Percentiles rank a stretch among this genome's conserved stretches.
Evolutionary conservation across 2,888 invertebrate genomes (phyloP).

Genomic region (Eulithis prunata): DNA sequence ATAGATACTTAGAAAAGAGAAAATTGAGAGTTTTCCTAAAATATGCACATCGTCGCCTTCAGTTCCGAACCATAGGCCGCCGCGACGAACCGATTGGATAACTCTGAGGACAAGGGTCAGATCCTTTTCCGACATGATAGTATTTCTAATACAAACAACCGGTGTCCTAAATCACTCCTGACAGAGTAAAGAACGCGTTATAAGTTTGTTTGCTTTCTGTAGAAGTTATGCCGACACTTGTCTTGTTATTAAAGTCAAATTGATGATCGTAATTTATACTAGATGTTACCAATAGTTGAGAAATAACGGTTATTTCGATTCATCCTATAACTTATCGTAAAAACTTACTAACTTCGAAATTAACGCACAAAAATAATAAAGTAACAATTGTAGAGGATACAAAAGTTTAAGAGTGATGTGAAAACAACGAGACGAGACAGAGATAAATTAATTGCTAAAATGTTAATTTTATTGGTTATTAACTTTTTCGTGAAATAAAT

Average conservation of each 20-base stretch:
- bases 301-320: not conserved
- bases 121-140: constrained; percentile 14
- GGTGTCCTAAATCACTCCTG: not conserved
- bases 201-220: constrained; percentile 2
- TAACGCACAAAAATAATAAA: no score
- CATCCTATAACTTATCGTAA: not conserved
- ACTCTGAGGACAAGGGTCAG: constrained; percentile 20
- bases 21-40: constrained; percentile 47
- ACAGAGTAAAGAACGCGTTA: not conserved
- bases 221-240: constrained; percentile 7
- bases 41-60: constrained; percentile 43
- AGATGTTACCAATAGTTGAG: constrained; percentile 9
- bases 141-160: not conserved
- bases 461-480: not conserved
- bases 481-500: no score
- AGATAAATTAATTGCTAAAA: not conserved
- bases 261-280: constrained; percentile 14
- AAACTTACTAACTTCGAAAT: not conserved
- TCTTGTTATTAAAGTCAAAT: constrained; percentile 9
- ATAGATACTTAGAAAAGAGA: constrained; percentile 52
- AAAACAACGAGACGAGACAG: not conserved
- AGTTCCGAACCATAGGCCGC: constrained; percentile 49
- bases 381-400: no score
- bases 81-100: constrained; percentile 40
- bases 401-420: not conserved